A percentile compares a stretch with the other conserved stretches of the same genome.
These are phyloP conservation scores for Zygogramma bicolorata DNA, from an alignment of 2,888 invertebrate genomes.

Conservation along the genomic window DNA sequence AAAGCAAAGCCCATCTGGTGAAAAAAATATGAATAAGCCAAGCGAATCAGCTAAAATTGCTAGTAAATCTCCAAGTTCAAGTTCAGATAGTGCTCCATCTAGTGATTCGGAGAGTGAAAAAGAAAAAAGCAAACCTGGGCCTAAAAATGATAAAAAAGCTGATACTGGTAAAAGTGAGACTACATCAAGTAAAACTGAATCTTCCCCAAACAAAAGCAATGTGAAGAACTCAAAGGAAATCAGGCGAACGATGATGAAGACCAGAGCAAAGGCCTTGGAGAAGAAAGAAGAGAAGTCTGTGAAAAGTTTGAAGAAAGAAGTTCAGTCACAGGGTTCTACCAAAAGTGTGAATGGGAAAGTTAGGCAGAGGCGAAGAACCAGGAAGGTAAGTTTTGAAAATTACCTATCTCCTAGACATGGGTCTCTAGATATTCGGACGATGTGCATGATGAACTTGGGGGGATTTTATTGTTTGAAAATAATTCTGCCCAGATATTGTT, in stretches of 20 bases:
- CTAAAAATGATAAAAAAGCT: constrained; percentile 17
- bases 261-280: constrained; percentile 65
- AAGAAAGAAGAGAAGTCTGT: constrained; percentile 47
- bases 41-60: constrained; percentile 53
- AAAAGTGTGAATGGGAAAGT: constrained; percentile 59
- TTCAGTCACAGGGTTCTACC: constrained; percentile 58
- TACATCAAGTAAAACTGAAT: neutral
- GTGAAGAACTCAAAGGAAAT: constrained; percentile 32
- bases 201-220: constrained; percentile 16
- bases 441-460: too few species aligned
- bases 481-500: too few species aligned
- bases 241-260: constrained; percentile 56
- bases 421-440: too few species aligned
- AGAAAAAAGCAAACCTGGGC: constrained; percentile 34
- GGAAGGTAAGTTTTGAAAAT: constrained; percentile 53
- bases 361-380: constrained; percentile 47
- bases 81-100: constrained; percentile 64
- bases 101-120: constrained; percentile 66
- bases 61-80: constrained; percentile 67
- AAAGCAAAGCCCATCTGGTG: constrained; percentile 65
- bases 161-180: constrained; percentile 15
- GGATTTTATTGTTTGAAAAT: too few species aligned
- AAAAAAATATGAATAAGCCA: constrained; percentile 62
- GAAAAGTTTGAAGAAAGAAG: constrained; percentile 42
- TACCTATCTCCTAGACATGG: too few species aligned